phyloP scores from a whole-genome alignment of 2,113 vertebrate genomes.

The Patagioenas fasciata region DNA sequence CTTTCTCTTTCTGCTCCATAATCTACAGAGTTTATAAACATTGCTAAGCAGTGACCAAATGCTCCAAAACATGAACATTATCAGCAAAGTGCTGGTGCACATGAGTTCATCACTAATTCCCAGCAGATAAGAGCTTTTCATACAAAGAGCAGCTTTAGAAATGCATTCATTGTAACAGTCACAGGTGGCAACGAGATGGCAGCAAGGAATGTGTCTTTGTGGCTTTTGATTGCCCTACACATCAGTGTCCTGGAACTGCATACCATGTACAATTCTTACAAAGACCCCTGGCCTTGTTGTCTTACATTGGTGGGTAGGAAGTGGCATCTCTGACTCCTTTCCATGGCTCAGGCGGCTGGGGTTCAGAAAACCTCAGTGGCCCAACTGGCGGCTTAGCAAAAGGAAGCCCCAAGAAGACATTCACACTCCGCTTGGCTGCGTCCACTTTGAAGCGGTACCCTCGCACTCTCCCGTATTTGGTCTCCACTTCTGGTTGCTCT shows the following conservation, averaged over 20 bases:
- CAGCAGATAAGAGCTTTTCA: neutral
- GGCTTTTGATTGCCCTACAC: neutral
- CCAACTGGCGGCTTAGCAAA: slow-evolving; percentile 84
- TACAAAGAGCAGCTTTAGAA: neutral
- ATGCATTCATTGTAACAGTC: neutral
- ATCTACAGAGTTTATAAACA: neutral
- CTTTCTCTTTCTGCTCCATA: neutral
- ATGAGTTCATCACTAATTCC: neutral
- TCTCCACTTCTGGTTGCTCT: slow-evolving; percentile 72
- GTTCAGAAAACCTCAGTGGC: slow-evolving; percentile 77
- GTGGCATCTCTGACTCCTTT: slow-evolving; percentile 77
- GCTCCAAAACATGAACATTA: neutral
- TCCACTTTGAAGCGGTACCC: slow-evolving; percentile 74
- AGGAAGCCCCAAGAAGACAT: slow-evolving; percentile 80
- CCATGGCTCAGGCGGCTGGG: slow-evolving; percentile 77
- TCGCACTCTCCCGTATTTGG: slow-evolving; percentile 73
- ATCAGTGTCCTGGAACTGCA: neutral
- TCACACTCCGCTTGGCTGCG: slow-evolving; percentile 62
- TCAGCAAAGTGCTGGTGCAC: neutral
- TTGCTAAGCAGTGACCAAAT: neutral
- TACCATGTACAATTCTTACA: too few species aligned
- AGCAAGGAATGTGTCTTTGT: neutral
- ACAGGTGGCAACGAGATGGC: neutral
- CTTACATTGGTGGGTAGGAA: slow-evolving; percentile 79
- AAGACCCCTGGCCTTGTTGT: neutral